Evolutionary conservation across 2,888 invertebrate genomes (phyloP).

Genomic region (Congeria kusceri): DNA sequence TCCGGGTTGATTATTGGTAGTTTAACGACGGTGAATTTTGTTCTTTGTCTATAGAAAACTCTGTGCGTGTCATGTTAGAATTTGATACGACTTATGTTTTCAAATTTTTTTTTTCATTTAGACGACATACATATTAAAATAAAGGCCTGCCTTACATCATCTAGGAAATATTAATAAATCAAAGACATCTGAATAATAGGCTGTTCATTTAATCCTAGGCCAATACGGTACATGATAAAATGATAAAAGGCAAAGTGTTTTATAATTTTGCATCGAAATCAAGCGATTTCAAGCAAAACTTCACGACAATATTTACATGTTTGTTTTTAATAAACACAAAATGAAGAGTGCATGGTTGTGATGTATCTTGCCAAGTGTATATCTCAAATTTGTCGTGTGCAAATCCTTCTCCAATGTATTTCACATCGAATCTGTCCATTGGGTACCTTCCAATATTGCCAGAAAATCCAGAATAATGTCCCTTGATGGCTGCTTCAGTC

Average conservation of each 20-base stretch:
- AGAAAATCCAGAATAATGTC: conserved; percentile 40
- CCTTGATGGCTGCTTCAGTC: conserved; percentile 54
- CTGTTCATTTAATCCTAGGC: background rate
- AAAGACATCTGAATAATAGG: background rate
- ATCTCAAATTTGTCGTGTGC: conserved; percentile 45
- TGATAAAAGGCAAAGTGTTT: no score
- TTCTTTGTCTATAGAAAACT: no score
- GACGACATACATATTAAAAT: no score
- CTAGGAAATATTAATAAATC: background rate
- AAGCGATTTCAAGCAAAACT: conserved; percentile 36
- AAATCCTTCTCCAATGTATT: conserved; percentile 59
- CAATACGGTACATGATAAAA: no score
- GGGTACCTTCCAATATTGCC: conserved; percentile 55
- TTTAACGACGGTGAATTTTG: no score
- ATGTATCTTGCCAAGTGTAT: conserved; percentile 56
- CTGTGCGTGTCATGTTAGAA: no score
- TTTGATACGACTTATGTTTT: no score
- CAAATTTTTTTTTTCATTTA: no score
- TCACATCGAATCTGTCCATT: conserved; percentile 28
- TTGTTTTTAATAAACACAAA: conserved; percentile 47
- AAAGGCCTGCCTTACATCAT: no score
- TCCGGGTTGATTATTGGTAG: no score
- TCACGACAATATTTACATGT: conserved; percentile 41
- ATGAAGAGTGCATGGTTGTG: conserved; percentile 17
- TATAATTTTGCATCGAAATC: conserved; percentile 32